A percentile compares a stretch with the other conserved stretches of the same genome.
phyloP scores from a whole-genome alignment of 2,888 invertebrate genomes.

The Ceriagrion tenellum region DNA sequence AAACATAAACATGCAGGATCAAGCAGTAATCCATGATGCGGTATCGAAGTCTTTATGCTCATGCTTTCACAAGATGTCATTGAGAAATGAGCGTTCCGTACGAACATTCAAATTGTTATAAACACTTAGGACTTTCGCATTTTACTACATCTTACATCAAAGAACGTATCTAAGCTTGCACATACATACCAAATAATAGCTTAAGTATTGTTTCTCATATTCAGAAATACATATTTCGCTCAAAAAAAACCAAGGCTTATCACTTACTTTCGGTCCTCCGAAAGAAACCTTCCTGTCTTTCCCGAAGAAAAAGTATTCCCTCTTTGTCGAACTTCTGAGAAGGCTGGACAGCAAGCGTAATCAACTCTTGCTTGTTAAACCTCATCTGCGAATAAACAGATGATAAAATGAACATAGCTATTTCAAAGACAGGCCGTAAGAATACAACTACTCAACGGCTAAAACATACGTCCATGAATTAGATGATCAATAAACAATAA shows the following conservation, averaged over 20 bases:
- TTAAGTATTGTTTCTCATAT: not conserved
- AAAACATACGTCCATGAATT: not conserved
- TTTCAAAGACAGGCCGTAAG: not conserved
- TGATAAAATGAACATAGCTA: not conserved
- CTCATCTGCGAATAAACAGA: slow-evolving; percentile 82
- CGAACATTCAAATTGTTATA: not conserved
- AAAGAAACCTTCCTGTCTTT: slow-evolving; percentile 95
- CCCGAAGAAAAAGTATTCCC: slow-evolving; percentile 91
- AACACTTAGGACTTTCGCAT: not conserved
- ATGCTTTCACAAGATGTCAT: slow-evolving; percentile 18
- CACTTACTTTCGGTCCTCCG: slow-evolving; percentile 92
- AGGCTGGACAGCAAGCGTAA: slow-evolving; percentile 91
- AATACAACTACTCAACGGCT: not conserved
- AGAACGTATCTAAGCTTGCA: not conserved
- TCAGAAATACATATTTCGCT: not conserved
- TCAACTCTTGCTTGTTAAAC: slow-evolving; percentile 93
- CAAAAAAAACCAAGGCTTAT: not conserved
- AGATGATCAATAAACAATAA: not conserved
- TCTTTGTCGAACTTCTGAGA: slow-evolving; percentile 95
- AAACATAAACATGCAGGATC: slow-evolving; percentile 46
- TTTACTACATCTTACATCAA: not conserved
- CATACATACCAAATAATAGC: not conserved
- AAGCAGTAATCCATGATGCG: slow-evolving; percentile 37
- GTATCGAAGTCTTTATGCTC: not conserved
- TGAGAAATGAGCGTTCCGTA: not conserved